These are phyloP conservation scores for Eustalomyia histrio DNA, from an alignment of 2,888 invertebrate genomes.

Conservation along the genomic window DNA sequence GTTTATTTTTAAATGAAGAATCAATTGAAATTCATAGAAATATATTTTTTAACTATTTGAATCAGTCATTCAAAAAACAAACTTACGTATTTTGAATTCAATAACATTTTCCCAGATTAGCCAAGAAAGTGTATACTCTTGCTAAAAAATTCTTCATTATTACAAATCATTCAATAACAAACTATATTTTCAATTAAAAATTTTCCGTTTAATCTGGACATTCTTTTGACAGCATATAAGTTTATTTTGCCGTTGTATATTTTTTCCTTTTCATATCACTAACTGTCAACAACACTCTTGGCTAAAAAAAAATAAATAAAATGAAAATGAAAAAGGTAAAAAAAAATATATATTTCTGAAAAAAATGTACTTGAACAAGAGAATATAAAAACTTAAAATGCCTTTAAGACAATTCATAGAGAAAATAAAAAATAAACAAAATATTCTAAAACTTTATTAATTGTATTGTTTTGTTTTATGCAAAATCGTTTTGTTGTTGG, in stretches of 20 bases:
- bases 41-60: too few relatives aligned
- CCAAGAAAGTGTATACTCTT: too few relatives aligned
- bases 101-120: too few relatives aligned
- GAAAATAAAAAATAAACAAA: not conserved
- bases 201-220: not conserved
- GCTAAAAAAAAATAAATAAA: slow-evolving; percentile 16
- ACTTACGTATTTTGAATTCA: too few relatives aligned
- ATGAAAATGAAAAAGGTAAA: not conserved
- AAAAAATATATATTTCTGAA: not conserved
- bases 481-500: slow-evolving; percentile 5
- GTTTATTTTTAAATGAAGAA: too few relatives aligned
- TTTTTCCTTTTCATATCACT: slow-evolving; percentile 6
- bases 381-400: slow-evolving; percentile 11
- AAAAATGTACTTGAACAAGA: slow-evolving; percentile 8
- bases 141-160: too few relatives aligned
- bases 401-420: not conserved
- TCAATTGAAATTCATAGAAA: too few relatives aligned
- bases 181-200: slow-evolving; percentile 30
- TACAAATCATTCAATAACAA: not conserved
- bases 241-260: not conserved
- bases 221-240: slow-evolving; percentile 28
- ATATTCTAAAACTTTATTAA: slow-evolving; percentile 35
- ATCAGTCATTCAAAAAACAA: too few relatives aligned
- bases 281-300: slow-evolving; percentile 39
- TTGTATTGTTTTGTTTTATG: slow-evolving; percentile 28